Base-by-base conservation (phyloP, 2,797 vertebrate species). In the Xenops minutus region DNA sequence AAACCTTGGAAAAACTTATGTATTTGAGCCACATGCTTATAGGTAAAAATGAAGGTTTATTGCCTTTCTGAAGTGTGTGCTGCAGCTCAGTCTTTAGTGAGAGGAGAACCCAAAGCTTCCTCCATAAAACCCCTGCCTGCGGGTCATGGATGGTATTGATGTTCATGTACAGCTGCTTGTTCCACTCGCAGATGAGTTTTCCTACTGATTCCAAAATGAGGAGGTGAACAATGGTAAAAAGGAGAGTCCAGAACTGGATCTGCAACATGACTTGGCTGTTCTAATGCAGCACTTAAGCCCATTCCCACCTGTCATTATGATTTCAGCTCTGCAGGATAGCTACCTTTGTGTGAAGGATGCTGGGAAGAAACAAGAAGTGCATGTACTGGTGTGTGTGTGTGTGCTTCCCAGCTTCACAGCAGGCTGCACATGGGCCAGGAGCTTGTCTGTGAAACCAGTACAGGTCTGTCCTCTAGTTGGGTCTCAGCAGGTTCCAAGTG, bases 351-450 rank as follows among this genome's bases (percentile, higher is more conserved):
- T 46, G 69, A 67, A 72, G 54, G 49, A 54, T 3, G 1, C 26
- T 34, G 30, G 30, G 56, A 55, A 66, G 39, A 43, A 56, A 17
- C 0, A 2, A 59, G 48, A 62, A 72, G 21, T 15, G 3, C 2
- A 1, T 8, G 18, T 49, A 4, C 3, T 15, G 41, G 37, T 8
- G 46, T 21, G 34, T 8, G 46, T 23, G 51, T 0, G 0, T 39
- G 48, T 36, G 43, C 55, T 61, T 68, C 59, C 59, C 30, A 75
- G 10, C 2, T 4, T 64, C 32, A 14, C 37, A 32, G 44, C 14
- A 29, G 48, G 10, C 26, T 46, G 30, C n/a, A 43, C 11, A 1
- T n/a, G 14, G 80, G 21, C 55, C 27, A 9, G 18, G 44, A 89
- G n/a, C 44, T 80, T 17, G 6, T 44, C 22, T 76, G 41, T 34